Evolutionary conservation across 2,888 invertebrate genomes (phyloP).

Genomic region (Cheilosia impressa): DNA sequence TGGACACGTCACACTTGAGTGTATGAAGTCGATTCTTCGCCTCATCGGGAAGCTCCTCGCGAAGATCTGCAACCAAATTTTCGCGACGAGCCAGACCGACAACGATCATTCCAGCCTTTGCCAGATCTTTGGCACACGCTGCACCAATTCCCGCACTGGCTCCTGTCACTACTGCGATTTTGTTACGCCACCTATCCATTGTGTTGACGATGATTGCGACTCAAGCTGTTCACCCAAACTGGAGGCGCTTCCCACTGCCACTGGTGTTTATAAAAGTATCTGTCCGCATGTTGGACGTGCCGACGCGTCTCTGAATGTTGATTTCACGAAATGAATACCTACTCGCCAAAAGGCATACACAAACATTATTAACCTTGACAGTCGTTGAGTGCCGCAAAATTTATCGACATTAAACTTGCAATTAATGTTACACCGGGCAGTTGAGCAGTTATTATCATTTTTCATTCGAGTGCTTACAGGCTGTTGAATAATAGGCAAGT

Average conservation of each 20-base stretch:
- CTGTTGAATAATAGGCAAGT: too few species aligned
- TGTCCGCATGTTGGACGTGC: slow-evolving; percentile 9
- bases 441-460: neutral
- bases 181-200: slow-evolving; percentile 86
- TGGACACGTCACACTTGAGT: slow-evolving; percentile 85
- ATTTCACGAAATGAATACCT: neutral
- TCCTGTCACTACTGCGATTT: slow-evolving; percentile 87
- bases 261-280: slow-evolving; percentile 34
- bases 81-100: slow-evolving; percentile 85
- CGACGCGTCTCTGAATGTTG: neutral
- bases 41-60: slow-evolving; percentile 77
- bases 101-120: slow-evolving; percentile 85
- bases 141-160: slow-evolving; percentile 86
- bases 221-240: slow-evolving; percentile 20
- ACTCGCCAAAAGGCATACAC: slow-evolving; percentile 8
- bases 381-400: neutral
- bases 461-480: neutral
- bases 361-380: slow-evolving; percentile 15
- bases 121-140: slow-evolving; percentile 52
- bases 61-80: slow-evolving; percentile 80
- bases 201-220: slow-evolving; percentile 22
- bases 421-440: neutral
- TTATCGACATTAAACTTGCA: neutral
- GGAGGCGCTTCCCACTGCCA: neutral
- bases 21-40: slow-evolving; percentile 82